Percentiles rank a stretch among this genome's conserved stretches.
Evolutionary conservation across 2,113 vertebrate species (phyloP).

Genomic region (Bubo bubo): DNA sequence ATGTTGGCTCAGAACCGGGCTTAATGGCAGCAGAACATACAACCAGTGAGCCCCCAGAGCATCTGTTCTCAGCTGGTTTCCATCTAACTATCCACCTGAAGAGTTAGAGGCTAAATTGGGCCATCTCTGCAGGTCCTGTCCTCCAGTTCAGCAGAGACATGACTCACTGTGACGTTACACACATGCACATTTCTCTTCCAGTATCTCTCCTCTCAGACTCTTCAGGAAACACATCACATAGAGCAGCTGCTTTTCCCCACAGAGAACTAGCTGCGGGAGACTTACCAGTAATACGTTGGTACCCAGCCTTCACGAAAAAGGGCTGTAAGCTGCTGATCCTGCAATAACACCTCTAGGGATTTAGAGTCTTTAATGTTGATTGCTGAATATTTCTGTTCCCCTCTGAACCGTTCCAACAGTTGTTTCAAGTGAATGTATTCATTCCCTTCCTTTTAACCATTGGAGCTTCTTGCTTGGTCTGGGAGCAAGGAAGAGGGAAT

Average conservation of each 20-base stretch:
- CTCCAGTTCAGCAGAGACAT: background rate
- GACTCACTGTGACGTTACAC: background rate
- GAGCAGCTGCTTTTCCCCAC: background rate
- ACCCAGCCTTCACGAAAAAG: background rate
- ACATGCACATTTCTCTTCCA: background rate
- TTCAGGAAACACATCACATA: background rate
- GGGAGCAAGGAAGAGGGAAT: slow-evolving; percentile 39
- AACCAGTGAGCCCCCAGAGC: background rate
- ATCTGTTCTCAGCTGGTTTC: background rate
- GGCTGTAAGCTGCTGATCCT: slow-evolving; percentile 52
- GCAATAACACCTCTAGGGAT: slow-evolving; percentile 43
- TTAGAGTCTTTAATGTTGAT: slow-evolving; percentile 49
- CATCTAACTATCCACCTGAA: background rate
- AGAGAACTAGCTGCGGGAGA: background rate
- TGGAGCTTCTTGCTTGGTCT: slow-evolving; percentile 46
- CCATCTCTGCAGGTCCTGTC: background rate
- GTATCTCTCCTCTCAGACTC: background rate
- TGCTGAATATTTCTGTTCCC: slow-evolving; percentile 40
- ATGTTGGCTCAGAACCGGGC: background rate
- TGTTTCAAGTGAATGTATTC: slow-evolving; percentile 42
- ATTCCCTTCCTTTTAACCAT: slow-evolving; percentile 44
- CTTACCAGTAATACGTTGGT: background rate
- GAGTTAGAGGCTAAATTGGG: background rate
- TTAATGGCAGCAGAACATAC: background rate
- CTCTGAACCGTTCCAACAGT: slow-evolving; percentile 46